Evolutionary conservation across 2,888 invertebrate species (phyloP), one percentile per base, ranked within the genome.

Genomic region (Odontomyia ornata): DNA sequence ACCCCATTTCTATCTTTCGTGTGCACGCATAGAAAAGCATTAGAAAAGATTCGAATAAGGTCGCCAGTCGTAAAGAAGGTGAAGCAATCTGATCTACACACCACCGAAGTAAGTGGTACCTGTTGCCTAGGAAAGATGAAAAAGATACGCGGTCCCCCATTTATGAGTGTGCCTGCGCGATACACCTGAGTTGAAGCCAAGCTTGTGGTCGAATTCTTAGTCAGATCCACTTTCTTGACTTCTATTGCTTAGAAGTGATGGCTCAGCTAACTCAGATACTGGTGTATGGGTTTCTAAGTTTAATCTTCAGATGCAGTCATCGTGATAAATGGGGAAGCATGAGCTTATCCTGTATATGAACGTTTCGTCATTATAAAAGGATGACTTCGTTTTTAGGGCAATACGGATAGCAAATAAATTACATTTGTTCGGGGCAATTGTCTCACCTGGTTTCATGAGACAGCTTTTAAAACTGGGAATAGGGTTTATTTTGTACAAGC

Each of bases 21-120:
- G 67, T 72, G 56, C 57, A 30, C 56, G 72, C 56, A 72, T 72
- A 72, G 72, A 72, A 72, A 72, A 72, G 56, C 72, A 57, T 72
- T 72, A 72, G 72, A 72, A 18, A 18, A 15, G 56, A 23, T 30
- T 30, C 72, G 56, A 56, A 28, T 72, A 57, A 72, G 67, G 67
- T 67, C 67, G 67, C 21, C 36, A 60, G 60, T 60, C 25, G 60
- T 60, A 60, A 21, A 43, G 43, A 67, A 72, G 72, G 72, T 57
- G 18, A 72, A 56, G 72, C 72, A 56, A 72, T 72, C 72, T 56
- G 72, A 72, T 30, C 56, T 28, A 72, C 57, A 57, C 72, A 72
- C 72, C 56, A 56, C 56, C 56, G 27, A 67, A 43, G 67, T 21
- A 67, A 43, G 67, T 43, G 28, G 72, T 72, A 72, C 72, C 72